These are phyloP conservation scores for Benitochromis conjunctus DNA, from an alignment of 2,113 vertebrate species.

Conservation along the genomic window DNA sequence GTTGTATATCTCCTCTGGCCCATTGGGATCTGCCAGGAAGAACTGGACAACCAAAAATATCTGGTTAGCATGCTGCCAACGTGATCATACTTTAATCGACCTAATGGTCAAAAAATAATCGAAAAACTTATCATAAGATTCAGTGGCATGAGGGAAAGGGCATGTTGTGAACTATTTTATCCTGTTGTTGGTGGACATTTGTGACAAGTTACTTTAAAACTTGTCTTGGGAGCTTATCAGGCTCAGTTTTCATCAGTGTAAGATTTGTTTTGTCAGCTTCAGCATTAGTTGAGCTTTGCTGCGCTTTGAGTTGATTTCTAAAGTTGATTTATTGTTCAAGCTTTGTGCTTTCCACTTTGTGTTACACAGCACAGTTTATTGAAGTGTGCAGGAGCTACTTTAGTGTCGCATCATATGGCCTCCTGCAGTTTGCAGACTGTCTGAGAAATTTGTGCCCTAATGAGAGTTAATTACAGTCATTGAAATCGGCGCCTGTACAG, in stretches of 20 bases:
- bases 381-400: not conserved
- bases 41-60: not conserved
- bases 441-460: accelerated
- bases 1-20: not conserved
- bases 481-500: not conserved
- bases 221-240: not conserved
- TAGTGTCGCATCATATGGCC: not conserved
- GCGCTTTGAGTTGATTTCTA: not conserved
- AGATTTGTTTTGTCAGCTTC: not conserved
- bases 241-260: not conserved
- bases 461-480: not conserved
- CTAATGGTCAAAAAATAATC: not conserved
- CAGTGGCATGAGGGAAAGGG: not conserved
- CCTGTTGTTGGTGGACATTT: not conserved
- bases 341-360: not conserved
- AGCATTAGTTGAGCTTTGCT: not conserved
- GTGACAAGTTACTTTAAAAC: not conserved
- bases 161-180: not conserved
- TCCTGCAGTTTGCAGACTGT: not conserved
- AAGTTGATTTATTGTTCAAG: not conserved
- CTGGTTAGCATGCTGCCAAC: accelerated
- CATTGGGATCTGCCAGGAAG: not conserved
- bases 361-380: not conserved
- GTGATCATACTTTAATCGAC: no score
- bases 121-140: accelerated